Evolutionary conservation across 2,113 vertebrate species (phyloP).

Genomic region (Bubalus kerabau): DNA sequence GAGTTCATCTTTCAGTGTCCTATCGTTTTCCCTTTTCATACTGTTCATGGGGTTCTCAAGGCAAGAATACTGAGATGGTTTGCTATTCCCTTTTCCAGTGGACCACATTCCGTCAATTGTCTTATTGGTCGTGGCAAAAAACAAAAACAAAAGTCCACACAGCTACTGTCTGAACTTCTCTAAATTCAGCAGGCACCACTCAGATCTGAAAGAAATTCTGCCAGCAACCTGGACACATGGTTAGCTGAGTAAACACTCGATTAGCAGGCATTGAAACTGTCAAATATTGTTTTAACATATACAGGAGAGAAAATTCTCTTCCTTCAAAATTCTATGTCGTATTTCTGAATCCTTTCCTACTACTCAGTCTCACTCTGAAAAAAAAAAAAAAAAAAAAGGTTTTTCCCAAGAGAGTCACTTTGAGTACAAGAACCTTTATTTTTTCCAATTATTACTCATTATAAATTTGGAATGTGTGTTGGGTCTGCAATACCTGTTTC

Average conservation of each 20-base stretch:
- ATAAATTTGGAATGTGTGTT: slow-evolving; percentile 46
- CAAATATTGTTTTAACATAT: neutral
- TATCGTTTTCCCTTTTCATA: neutral
- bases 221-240: neutral
- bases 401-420: slow-evolving; percentile 41
- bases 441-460: slow-evolving; percentile 49
- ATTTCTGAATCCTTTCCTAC: neutral
- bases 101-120: neutral
- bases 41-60: neutral
- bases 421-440: slow-evolving; percentile 48
- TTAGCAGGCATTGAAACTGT: neutral
- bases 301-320: neutral
- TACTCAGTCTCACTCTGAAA: neutral
- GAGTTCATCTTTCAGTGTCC: neutral
- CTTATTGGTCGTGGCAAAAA: neutral
- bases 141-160: neutral
- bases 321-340: neutral
- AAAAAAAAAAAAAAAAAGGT: neutral
- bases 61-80: neutral
- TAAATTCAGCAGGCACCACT: slow-evolving; percentile 40
- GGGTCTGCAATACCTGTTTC: slow-evolving; percentile 58
- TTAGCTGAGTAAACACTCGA: slow-evolving; percentile 22
- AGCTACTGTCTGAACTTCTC: neutral
- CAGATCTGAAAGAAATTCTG: neutral
- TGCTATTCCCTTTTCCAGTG: neutral